Percentiles rank a stretch among this genome's conserved stretches.
phyloP scores from a whole-genome alignment of 30 jellyfish, hydroid and myxozoan genomes.

The Turritopsis rubra region DNA sequence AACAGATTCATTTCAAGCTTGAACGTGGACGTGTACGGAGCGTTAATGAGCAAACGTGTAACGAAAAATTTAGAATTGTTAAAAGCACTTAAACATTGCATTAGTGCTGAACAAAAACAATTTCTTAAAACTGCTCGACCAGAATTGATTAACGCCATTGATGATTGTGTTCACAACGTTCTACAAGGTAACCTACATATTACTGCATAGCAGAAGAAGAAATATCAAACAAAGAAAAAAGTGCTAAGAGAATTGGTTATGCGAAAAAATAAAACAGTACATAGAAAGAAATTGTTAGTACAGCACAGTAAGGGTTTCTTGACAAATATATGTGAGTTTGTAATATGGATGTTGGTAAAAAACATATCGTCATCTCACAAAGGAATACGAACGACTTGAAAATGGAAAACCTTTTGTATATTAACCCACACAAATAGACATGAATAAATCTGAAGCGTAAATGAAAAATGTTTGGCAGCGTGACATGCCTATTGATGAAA shows the following conservation, averaged over 20 bases:
- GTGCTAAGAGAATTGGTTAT: slow-evolving; percentile 7
- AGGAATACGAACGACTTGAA: too few species aligned
- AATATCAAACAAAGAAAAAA: not conserved
- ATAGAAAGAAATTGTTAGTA: not conserved
- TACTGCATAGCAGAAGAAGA: too few species aligned
- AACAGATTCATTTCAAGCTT: too few species aligned
- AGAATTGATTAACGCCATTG: slow-evolving; percentile 13
- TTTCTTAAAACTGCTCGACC: slow-evolving; percentile 12
- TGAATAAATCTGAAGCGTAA: too few species aligned
- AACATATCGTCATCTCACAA: too few species aligned
- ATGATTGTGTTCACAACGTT: slow-evolving; percentile 23
- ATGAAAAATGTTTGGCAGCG: too few species aligned
- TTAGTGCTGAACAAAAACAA: not conserved
- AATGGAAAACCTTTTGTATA: too few species aligned
- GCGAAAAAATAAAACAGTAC: not conserved
- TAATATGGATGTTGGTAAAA: too few species aligned
- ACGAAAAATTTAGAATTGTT: slow-evolving; percentile 15
- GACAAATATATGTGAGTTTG: not conserved
- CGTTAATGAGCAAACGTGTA: slow-evolving; percentile 28
- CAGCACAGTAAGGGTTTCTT: slow-evolving; percentile 32
- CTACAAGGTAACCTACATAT: slow-evolving; percentile 16
- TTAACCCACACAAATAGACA: too few species aligned
- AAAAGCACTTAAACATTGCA: slow-evolving; percentile 16
- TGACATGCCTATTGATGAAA: too few species aligned
- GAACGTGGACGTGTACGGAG: too few species aligned